Base-by-base conservation (phyloP, 2,888 invertebrate species). In the Apotomis capreana region DNA sequence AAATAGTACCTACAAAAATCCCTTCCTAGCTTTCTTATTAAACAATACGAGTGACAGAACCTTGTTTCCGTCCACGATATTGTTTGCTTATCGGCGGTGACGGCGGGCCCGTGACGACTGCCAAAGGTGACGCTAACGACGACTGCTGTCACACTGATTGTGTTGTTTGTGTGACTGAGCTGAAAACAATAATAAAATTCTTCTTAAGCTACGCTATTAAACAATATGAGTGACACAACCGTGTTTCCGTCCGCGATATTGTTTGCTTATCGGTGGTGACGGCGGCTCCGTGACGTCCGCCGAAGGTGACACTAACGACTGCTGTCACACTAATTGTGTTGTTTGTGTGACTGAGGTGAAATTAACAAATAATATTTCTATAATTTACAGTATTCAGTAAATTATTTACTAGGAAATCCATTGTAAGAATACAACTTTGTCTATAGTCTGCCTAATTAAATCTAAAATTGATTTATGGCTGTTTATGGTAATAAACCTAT, bases 201-300 rank as follows among this genome's bases (percentile, higher is more conserved):
- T 40, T 40, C 5, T 5, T 40, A 5, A 40, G 5, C 40, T 40
- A 52, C 65, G 65, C 70, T 46, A 13, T 60, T 49, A 36, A 46
- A 49, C 54, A 70, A 54, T 51, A 59, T 36, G 13, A 36, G 12
- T n/a, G 8, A 10, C 10, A 13, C 13, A 6, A 37, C 15, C 37
- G 37, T 4, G 40, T 40, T 40, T 40, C 40, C 40, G 40, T 54
- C 60, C 59, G 49, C 62, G 55, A 54, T 70, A 60, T 36, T 54
- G 70, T 70, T 70, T 70, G 70, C 49, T 70, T 60, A 70, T 65
- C 65, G 65, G 60, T 5, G 60, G 8, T 6, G 65, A 69, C 63
- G 26, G 15, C 62, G 46, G 59, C 15, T 63, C 46, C 26, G 15
- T 64, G 37, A 40, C 55, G 70, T 49, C 65, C 60, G 40, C 5